Conservation (phyloP, 2,113 vertebrate species). For the Pampusana beccarii region DNA sequence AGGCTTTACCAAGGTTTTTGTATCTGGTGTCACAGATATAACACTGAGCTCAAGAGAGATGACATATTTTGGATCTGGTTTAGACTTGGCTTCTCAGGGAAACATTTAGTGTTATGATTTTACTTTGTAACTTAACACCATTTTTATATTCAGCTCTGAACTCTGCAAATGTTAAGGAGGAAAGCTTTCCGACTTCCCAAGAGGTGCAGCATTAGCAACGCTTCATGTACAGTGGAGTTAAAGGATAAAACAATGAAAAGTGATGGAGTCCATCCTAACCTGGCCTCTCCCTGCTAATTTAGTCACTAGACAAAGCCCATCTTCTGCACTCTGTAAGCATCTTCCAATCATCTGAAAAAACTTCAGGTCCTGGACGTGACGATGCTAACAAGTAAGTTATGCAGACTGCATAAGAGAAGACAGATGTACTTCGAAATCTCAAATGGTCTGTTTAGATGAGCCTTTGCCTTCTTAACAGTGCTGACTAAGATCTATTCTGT, state of each 20-base stretch:
- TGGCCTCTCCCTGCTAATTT: not conserved
- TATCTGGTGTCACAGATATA: conserved; percentile 50
- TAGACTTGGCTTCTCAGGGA: conserved; percentile 34
- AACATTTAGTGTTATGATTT: not conserved
- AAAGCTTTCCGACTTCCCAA: not conserved
- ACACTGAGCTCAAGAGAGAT: conserved; percentile 52
- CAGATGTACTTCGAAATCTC: not conserved
- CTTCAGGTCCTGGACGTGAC: not conserved
- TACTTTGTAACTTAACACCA: conserved; percentile 41
- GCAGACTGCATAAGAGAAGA: not conserved
- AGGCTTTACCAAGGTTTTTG: conserved; percentile 21
- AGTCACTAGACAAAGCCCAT: not conserved
- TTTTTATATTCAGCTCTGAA: conserved; percentile 40
- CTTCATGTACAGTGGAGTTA: not conserved
- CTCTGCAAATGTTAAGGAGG: conserved; percentile 25
- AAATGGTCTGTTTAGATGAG: not conserved
- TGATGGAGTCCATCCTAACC: not conserved
- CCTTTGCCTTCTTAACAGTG: not conserved
- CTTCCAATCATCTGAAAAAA: not conserved
- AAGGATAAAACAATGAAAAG: not conserved
- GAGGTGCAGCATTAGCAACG: not conserved
- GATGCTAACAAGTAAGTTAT: not conserved
- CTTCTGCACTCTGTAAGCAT: not conserved
- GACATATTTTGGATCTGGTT: conserved; percentile 46
- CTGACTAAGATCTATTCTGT: not conserved